A percentile compares a stretch with the other conserved stretches of the same genome.
Conservation (phyloP, 1,140 invertebrate species). For the Epicauta chinensis region DNA sequence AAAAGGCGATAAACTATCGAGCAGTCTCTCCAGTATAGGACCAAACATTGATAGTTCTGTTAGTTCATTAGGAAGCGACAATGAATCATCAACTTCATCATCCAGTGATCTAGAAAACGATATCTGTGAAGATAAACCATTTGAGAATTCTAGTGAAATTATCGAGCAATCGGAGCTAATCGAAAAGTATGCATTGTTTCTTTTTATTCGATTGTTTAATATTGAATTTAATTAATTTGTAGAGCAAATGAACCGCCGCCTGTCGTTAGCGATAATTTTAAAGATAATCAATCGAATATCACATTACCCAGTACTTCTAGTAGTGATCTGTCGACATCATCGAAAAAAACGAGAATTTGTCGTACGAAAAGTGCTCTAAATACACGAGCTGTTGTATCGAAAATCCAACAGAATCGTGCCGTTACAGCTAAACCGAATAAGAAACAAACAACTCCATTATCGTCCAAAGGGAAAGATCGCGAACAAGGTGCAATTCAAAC, state of each 20-base stretch:
- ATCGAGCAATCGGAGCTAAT: no score
- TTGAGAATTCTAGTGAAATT: no score
- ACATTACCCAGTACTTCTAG: constrained; percentile 7
- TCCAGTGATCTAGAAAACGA: background rate
- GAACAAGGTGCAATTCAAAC: constrained; percentile 55
- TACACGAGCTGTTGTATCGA: constrained; percentile 38
- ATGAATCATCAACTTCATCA: constrained; percentile 16
- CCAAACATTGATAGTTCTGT: constrained; percentile 60
- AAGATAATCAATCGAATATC: constrained; percentile 6
- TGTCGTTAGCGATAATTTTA: background rate
- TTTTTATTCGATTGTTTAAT: no score
- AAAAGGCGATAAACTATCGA: constrained; percentile 26
- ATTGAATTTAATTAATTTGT: no score
- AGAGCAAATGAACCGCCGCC: background rate
- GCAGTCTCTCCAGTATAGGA: constrained; percentile 56
- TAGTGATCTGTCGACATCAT: constrained; percentile 28
- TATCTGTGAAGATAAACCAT: no score
- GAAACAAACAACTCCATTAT: constrained; percentile 34
- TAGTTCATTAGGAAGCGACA: constrained; percentile 46
- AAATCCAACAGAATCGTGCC: constrained; percentile 43
- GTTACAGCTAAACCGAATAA: constrained; percentile 54
- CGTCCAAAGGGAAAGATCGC: constrained; percentile 50
- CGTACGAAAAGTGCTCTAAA: constrained; percentile 51
- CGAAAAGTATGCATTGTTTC: no score
- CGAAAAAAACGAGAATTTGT: constrained; percentile 36